Base-by-base conservation (phyloP, 2,113 vertebrate species). In the Elachura formosa region DNA sequence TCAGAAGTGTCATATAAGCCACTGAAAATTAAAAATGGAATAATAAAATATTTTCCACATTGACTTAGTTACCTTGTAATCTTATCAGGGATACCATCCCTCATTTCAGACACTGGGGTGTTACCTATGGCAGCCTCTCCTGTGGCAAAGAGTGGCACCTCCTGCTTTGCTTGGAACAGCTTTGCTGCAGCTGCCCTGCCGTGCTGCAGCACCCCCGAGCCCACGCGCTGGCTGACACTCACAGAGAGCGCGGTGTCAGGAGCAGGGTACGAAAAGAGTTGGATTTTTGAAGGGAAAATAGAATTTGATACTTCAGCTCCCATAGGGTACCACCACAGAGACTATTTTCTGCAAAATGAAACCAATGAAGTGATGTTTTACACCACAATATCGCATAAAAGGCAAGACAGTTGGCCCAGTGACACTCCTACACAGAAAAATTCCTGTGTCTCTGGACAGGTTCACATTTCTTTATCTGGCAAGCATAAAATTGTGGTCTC, bases 391-490 rank as follows among this genome's bases (percentile, higher is more conserved):
- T 94, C 74, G 1, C 89, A 93, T 62, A 93, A 92, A 96, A 94
- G 84, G 91, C 91, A 97, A 93, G 84, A 91, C 72, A 84, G 93
- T 95, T 83, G 84, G 94, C 85, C 89, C 93, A 86, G 68, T 25
- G 78, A 95, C 68, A 93, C 78, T 96, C 79, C 89, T 90, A 48
- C 85, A 89, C 89, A 94, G 56, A 90, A 61, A 90, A 83, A 91
- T 84, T 84, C 88, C 89, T 66, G 16, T 58, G 80, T 91, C 83
- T 95, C 90, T 66, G 73, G 92, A 95, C 89, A 96, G 87, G 84
- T 96, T 96, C 77, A 83, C 69, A 34, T 96, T 95, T 85, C 91
- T 93, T 89, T 93, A 96, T 94, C 90, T 96, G 95, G 93, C 91
- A 96, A 94, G 68, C 80, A 74, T 31, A 90, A 90, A 83, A 91